Conservation (phyloP, 1,140 invertebrate species). For the Wiebesia pumilae region DNA sequence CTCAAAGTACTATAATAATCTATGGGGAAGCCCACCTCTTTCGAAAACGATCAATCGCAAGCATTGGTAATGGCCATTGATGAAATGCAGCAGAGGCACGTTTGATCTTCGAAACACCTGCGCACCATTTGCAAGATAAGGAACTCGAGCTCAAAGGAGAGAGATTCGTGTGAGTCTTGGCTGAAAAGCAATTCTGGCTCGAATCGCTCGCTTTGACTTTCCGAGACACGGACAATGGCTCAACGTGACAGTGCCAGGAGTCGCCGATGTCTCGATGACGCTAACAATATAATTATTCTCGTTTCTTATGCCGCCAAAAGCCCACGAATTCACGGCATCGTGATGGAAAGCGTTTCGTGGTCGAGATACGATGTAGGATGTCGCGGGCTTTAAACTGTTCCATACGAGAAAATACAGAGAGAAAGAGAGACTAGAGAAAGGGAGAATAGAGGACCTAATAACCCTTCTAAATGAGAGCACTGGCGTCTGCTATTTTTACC, state of each 20-base stretch:
- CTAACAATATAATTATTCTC: not conserved
- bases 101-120: not conserved
- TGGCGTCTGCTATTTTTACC: not conserved
- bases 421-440: not conserved
- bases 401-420: not conserved
- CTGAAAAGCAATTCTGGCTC: not conserved
- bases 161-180: not conserved
- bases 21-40: not conserved
- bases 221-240: not conserved
- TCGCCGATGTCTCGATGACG: no score
- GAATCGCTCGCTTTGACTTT: not conserved
- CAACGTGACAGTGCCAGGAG: no score
- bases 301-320: not conserved
- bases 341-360: no score
- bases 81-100: not conserved
- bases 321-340: not conserved
- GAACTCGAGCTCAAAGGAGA: not conserved
- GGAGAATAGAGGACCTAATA: not conserved
- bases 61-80: not conserved
- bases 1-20: not conserved
- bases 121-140: not conserved
- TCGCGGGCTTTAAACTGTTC: conserved; percentile 10
- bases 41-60: no score
- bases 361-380: no score
- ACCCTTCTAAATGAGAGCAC: not conserved